phyloP scores from a whole-genome alignment of 2,888 invertebrate species.

The Acanthosepion pharaonis region DNA sequence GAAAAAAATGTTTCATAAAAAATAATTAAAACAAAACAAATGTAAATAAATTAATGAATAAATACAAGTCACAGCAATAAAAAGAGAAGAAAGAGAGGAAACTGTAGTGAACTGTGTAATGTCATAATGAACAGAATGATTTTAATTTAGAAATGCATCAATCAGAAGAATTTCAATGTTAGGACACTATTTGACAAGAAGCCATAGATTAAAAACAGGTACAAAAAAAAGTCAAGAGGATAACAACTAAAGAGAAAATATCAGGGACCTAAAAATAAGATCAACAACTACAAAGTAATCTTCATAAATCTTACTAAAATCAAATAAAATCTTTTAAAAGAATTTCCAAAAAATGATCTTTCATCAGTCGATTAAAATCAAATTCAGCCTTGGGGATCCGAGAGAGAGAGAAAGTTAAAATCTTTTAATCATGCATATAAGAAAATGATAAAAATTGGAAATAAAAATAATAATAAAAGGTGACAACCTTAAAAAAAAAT shows the following conservation, averaged over 20 bases:
- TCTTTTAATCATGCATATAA: neutral
- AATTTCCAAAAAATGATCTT: neutral
- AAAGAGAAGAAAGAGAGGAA: neutral
- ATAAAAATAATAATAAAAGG: neutral
- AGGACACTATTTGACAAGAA: neutral
- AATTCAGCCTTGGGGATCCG: neutral
- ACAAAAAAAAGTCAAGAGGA: neutral
- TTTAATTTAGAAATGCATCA: neutral
- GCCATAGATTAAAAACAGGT: slow-evolving; percentile 12
- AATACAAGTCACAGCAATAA: neutral
- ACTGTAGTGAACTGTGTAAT: neutral
- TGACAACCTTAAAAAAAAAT: neutral
- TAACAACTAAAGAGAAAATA: slow-evolving; percentile 4
- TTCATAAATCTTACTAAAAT: slow-evolving; percentile 18
- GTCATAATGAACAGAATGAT: neutral
- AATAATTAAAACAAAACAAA: neutral
- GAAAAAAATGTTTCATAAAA: neutral
- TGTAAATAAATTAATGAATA: neutral
- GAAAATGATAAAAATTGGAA: neutral
- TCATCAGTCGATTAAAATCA: neutral
- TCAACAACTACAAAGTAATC: slow-evolving; percentile 6
- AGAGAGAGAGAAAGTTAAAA: neutral
- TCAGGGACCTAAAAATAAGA: neutral
- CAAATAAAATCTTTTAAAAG: neutral
- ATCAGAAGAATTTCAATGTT: slow-evolving; percentile 9